A percentile compares a stretch with the other conserved stretches of the same genome.
Evolutionary conservation across 1,140 invertebrate species (phyloP).

Genomic region (Proales similis): DNA sequence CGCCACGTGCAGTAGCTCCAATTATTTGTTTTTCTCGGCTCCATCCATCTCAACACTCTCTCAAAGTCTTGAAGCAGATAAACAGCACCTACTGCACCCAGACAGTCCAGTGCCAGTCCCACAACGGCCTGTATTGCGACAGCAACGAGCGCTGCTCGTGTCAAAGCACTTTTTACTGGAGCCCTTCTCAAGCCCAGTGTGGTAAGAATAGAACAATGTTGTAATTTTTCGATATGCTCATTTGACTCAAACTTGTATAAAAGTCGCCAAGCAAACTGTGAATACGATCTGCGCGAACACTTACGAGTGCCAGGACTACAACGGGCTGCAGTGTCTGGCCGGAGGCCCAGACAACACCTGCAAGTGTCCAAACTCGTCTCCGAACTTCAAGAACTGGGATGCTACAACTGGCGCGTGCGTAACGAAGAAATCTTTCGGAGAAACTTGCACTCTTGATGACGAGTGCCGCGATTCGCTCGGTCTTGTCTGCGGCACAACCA

Average conservation of each 20-base stretch:
- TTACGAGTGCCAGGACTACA: conserved; percentile 13
- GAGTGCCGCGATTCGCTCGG: background rate
- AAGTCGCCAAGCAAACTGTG: conserved; percentile 10
- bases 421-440: background rate
- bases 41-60: background rate
- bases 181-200: too few species aligned
- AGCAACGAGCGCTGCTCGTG: too few species aligned
- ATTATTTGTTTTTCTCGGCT: background rate
- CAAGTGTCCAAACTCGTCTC: background rate
- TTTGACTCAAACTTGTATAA: background rate
- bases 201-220: too few species aligned
- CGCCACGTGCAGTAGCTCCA: background rate
- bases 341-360: background rate
- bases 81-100: background rate
- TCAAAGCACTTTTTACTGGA: too few species aligned
- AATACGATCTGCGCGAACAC: background rate
- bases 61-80: background rate
- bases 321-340: background rate
- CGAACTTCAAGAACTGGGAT: background rate
- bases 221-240: too few species aligned
- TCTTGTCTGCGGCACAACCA: background rate
- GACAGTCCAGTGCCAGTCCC: background rate
- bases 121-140: background rate
- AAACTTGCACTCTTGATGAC: background rate
- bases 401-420: background rate